Base-by-base conservation (phyloP, 1,140 invertebrate genomes). In the Leptinotarsa undecemlineata region DNA sequence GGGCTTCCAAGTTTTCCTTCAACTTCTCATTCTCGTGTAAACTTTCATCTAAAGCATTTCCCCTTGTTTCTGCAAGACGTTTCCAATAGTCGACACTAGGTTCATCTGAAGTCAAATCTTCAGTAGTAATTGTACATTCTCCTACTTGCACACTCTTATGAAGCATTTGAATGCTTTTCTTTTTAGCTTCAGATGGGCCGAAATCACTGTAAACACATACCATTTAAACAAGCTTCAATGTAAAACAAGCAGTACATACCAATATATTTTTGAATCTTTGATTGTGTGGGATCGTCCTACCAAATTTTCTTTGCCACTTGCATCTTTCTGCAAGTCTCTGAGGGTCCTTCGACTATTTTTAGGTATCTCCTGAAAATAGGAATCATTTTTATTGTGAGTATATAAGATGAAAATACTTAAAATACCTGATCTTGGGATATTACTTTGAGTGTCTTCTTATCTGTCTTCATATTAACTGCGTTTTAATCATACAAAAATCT, bases 51-150 rank as follows among this genome's bases (percentile, higher is more conserved):
- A 92, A 81, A 15, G 90, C 89, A 85, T 87, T 87, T 81, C 89
- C 85, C 42, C 91, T 86, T 74, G 89, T 90, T 83, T 92, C 91
- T 71, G 91, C 90, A 68, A 92, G 78, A 51, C 88, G 84, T 86
- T 91, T 81, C 91, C 91, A 93, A 81, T 92, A 92, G 76, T 89
- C 89, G 80, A 89, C 88, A 76, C 90, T 91, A 23, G 91, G 88
- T 71, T 87, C 86, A 77, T 90, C 88, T 64, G 88, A 88, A 5
- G 88, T 91, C n/a, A 92, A 85, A 82, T 92, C 91, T 77, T 90
- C 86, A 21, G 84, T 85, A 73, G 86, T 84, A 57, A 90, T 86
- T 76, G 88, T 86, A 83, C 85, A 75, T 48, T 86, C 83, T 68
- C 86, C 87, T 33, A 89, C 89, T 84, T 91, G 90, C 4, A 86